phyloP scores from a whole-genome alignment of 2,888 invertebrate genomes.

The Epirrhoe alternata region DNA sequence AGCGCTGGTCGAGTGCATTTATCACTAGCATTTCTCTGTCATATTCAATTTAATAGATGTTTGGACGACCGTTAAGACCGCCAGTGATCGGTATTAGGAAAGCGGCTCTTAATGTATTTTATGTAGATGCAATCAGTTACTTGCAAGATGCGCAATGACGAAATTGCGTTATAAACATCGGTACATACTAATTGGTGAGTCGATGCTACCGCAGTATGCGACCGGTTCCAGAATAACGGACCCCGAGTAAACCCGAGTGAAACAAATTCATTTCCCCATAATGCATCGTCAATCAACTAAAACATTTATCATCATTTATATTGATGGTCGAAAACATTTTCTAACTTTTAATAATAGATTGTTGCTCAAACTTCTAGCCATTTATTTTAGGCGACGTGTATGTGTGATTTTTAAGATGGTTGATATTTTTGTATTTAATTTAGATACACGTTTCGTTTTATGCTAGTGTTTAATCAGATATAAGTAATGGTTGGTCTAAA shows the following conservation, averaged over 20 bases:
- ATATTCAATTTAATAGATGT: conserved; percentile 64
- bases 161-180: conserved; percentile 69
- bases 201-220: conserved; percentile 57
- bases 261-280: conserved; percentile 63
- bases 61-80: conserved; percentile 61
- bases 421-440: conserved; percentile 5
- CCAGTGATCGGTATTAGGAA: conserved; percentile 46
- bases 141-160: conserved; percentile 56
- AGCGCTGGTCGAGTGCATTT: conserved; percentile 58
- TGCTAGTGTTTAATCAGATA: conserved; percentile 22
- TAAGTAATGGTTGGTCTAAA: conserved; percentile 34
- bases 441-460: not conserved
- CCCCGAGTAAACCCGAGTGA: conserved; percentile 68
- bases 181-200: conserved; percentile 73
- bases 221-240: conserved; percentile 72
- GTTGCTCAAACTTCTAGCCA: conserved; percentile 18
- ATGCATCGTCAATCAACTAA: conserved; percentile 52
- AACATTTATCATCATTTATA: conserved; percentile 49
- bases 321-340: conserved; percentile 47
- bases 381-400: conserved; percentile 12
- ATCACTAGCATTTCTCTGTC: conserved; percentile 64
- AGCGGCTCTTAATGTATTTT: conserved; percentile 36
- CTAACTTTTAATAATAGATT: conserved; percentile 13
- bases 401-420: not conserved
- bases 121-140: conserved; percentile 40